Evolutionary conservation across 2,113 vertebrate genomes (phyloP), one percentile per base, ranked within the genome.

Genomic region (Dipodomys ordii): DNA sequence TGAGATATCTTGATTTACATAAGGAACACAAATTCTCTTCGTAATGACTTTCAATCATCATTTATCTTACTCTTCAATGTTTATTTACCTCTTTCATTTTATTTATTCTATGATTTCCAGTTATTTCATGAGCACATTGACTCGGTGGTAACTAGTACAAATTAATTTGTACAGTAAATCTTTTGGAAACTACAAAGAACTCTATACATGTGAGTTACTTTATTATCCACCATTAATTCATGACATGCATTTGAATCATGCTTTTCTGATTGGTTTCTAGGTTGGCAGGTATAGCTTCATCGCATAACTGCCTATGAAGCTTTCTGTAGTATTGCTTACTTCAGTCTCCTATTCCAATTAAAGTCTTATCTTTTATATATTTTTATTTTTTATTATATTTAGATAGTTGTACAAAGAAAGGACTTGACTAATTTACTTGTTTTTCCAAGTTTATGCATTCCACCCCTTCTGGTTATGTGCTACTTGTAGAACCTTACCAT

Each of bases 191-290:
- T 84, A 6, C 35, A 87, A 91, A 81, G 6, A 83, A 83, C 19
- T 76, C 44, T 68, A 35, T 69, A 74, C 18, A 46, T 49, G 23
- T 57, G 74, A 72, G 8, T 78, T 77, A 73, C 74, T 57, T 91
- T 81, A 67, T 35, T 84, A 93, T 32, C 25, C n/a, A 88, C 18
- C 15, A 64, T 93, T 94, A 94, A 93, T 85, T 92, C 74, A 91
- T 95, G 73, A 28, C n/a, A 90, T 88, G 10, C 62, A 69, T 95
- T 87, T 78, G 25, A 96, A 91, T 72, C 25, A 81, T 60, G 64
- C 12, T 39, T 96, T 91, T 81, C 53, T 83, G 77, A 87, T 87
- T 92, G 81, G 95, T 89, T 96, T 96, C 25, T 77, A 67, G 72
- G 68, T 78, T 97, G 53, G 3, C 49, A 93, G 67, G 87, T 86